Base-by-base conservation (phyloP, 2,113 vertebrate genomes). In the Gymnarchus niloticus region DNA sequence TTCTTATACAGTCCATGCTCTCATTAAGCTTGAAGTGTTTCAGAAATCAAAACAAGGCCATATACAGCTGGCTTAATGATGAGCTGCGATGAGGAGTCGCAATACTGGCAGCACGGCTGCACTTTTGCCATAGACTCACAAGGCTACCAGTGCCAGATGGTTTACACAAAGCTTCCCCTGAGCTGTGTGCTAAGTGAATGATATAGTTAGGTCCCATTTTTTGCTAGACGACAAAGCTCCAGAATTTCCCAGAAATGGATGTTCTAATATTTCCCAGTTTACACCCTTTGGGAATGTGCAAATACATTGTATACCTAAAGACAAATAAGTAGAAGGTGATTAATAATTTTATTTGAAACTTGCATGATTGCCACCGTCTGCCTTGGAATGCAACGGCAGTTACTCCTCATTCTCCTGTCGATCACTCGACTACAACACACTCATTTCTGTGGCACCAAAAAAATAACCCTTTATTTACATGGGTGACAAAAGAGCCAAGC, bases 51-150 rank as follows among this genome's bases (percentile, higher is more conserved):
- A 83, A 61, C 28, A 77, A 76, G 56, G 12, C 46, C 83, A 82
- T 57, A 52, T 86, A 49, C 82, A 84, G 69, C 73, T 28, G 52
- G 76, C 54, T 84, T 9, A 83, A 84, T 61, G 87, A 56, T 49
- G 81, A 85, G 49, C 56, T 81, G n/a, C 78, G 81, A 87, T 84
- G 59, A 56, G 78, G 41, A 28, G 65, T 33, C 2, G 25, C 44
- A 21, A 21, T 5, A 28, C 19, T 21, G 48, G 10, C 6, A 25
- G 6, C 12, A 25, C 44, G 2, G 65, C 44, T 41, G 76, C 54
- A 65, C 59, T 25, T 3, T 12, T 25, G 28, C 25, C 57, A 59
- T 17, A 59, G 28, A 78, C 76, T 56, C 56, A 46, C 28, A 51
- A 33, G 28, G 52, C 4, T 56, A 28, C 56, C 23, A 23, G 80